Conservation (phyloP, 2,888 invertebrate genomes). For the Podotricha telesiphe region DNA sequence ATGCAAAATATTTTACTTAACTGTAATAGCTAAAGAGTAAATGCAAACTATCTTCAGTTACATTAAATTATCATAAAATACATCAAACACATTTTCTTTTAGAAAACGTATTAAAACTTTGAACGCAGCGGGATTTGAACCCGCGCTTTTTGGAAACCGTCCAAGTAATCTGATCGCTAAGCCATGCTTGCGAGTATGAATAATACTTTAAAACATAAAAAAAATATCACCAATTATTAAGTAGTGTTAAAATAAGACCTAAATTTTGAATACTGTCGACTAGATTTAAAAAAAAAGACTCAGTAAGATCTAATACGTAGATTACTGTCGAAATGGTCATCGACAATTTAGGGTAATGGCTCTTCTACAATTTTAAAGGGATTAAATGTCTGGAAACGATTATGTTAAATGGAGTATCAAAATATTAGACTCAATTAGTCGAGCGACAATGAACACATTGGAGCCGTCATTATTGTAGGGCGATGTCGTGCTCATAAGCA, state of each 20-base stretch:
- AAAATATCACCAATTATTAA: too few relatives aligned
- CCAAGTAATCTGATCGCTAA: too few relatives aligned
- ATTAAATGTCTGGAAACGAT: conserved; percentile 42
- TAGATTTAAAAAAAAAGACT: background rate
- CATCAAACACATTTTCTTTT: too few relatives aligned
- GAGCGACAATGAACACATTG: conserved; percentile 37
- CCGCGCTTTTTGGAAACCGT: too few relatives aligned
- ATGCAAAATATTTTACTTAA: background rate
- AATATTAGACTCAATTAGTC: conserved; percentile 43
- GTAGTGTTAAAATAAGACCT: too few relatives aligned
- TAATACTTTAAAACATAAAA: too few relatives aligned
- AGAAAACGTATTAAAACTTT: too few relatives aligned
- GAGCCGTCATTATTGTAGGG: conserved; percentile 14
- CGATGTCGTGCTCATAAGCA: background rate
- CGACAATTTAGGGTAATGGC: conserved; percentile 29
- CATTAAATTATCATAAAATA: background rate
- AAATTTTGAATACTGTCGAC: background rate
- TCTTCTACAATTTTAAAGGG: conserved; percentile 35
- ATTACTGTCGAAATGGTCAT: conserved; percentile 25
- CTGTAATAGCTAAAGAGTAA: too few relatives aligned
- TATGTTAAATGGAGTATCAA: conserved; percentile 44
- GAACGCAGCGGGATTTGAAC: too few relatives aligned
- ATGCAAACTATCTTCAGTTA: background rate
- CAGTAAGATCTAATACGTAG: conserved; percentile 7
- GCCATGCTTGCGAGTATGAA: too few relatives aligned